Conservation (phyloP, 2,797 vertebrate species). For the Microctenopoma steveboyesi region DNA sequence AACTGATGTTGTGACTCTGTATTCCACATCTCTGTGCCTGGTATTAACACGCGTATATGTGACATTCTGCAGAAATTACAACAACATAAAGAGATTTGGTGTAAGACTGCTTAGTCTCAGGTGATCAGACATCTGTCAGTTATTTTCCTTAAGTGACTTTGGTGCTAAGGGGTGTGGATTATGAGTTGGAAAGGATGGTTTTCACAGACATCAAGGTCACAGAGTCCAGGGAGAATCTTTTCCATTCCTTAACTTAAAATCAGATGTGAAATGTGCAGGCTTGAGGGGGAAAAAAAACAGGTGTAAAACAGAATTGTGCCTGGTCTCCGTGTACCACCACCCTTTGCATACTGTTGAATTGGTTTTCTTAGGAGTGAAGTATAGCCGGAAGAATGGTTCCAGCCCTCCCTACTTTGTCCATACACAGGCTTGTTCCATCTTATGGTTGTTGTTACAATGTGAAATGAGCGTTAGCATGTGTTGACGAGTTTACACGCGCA, state of each 20-base stretch:
- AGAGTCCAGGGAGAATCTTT: conserved; percentile 22
- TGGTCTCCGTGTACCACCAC: not conserved
- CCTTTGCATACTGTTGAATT: not conserved
- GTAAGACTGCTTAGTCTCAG: conserved; percentile 9
- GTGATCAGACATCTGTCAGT: conserved; percentile 32
- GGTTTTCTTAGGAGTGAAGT: conserved; percentile 14
- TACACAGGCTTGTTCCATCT: not conserved
- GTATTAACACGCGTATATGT: conserved; percentile 16
- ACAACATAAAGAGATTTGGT: conserved; percentile 47
- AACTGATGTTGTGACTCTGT: not conserved
- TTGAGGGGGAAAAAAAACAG: conserved; percentile 22
- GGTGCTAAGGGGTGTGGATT: conserved; percentile 27
- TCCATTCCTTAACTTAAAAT: conserved; percentile 29
- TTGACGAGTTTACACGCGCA: conserved; percentile 29
- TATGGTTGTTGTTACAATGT: conserved; percentile 19
- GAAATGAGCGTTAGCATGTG: conserved; percentile 39
- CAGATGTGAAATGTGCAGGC: conserved; percentile 32
- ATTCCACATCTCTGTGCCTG: not conserved
- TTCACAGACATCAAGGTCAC: conserved; percentile 21
- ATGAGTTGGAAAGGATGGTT: conserved; percentile 8
- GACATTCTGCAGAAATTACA: conserved; percentile 7
- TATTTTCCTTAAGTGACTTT: conserved; percentile 33
- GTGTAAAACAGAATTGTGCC: conserved; percentile 2
- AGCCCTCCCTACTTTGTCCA: conserved; percentile 2
- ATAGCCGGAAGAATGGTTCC: conserved; percentile 12